These are phyloP conservation scores for Synergus laeviventris DNA, from an alignment of 2,888 invertebrate species.

Conservation along the genomic window DNA sequence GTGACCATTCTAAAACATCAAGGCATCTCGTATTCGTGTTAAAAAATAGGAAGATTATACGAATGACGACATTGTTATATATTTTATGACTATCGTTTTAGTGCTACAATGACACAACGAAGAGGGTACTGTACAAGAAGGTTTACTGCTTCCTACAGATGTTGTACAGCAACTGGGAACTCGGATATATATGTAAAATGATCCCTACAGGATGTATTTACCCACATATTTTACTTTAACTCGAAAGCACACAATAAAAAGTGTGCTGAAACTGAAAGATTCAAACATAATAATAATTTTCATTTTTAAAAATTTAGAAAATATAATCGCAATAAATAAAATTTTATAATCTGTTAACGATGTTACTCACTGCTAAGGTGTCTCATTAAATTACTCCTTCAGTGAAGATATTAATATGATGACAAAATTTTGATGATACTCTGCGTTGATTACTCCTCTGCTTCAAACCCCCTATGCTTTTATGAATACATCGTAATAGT, in stretches of 20 bases:
- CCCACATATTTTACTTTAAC: conserved; percentile 1
- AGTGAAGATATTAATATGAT: no score
- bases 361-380: no score
- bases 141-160: conserved; percentile 31
- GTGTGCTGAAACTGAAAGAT: not conserved
- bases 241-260: not conserved
- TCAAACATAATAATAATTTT: not conserved
- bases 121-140: not conserved
- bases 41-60: not conserved
- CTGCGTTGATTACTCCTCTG: no score
- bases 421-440: no score
- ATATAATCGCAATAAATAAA: no score
- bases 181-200: not conserved
- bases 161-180: not conserved
- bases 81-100: not conserved
- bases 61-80: not conserved
- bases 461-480: no score
- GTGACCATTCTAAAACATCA: not conserved
- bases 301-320: no score
- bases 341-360: no score
- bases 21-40: not conserved
- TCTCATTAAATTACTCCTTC: not conserved
- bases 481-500: no score
- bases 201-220: not conserved
- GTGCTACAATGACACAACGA: conserved; percentile 5